Percentiles rank a stretch among this genome's conserved stretches.
phyloP scores from a whole-genome alignment of 2,888 invertebrate species.

The Nemotelus pantherinus region DNA sequence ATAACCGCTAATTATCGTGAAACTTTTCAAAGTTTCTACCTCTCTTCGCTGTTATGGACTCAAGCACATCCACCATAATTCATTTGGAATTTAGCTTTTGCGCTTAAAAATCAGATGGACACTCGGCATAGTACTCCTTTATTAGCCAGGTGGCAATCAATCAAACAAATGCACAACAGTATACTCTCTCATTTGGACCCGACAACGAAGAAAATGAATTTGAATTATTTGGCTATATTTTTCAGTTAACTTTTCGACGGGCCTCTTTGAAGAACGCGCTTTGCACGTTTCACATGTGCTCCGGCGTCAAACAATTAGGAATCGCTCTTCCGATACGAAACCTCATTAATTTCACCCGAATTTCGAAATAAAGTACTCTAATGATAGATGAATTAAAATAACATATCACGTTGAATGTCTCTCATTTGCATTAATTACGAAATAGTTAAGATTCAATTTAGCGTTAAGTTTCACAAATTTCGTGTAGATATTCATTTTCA shows the following conservation, averaged over 20 bases:
- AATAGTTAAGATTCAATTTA: slow-evolving; percentile 43
- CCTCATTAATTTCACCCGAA: slow-evolving; percentile 31
- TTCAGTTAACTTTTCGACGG: slow-evolving; percentile 2
- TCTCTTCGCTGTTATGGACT: too few species aligned
- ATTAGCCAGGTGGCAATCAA: background rate
- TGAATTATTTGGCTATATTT: slow-evolving; percentile 34
- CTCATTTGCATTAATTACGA: slow-evolving; percentile 43
- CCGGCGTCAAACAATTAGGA: slow-evolving; percentile 10
- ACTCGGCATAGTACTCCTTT: too few species aligned
- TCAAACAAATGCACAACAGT: background rate
- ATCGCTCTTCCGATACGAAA: slow-evolving; percentile 10
- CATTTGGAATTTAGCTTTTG: too few species aligned
- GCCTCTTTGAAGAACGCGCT: slow-evolving; percentile 21
- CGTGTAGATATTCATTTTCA: background rate
- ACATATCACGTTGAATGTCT: slow-evolving; percentile 38
- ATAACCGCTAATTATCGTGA: too few species aligned
- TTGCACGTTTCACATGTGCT: background rate
- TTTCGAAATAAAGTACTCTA: slow-evolving; percentile 37
- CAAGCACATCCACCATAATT: too few species aligned
- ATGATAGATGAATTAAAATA: slow-evolving; percentile 42
- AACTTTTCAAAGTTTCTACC: too few species aligned
- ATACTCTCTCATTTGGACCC: background rate
- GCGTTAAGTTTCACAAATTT: slow-evolving; percentile 26
- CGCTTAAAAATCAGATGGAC: too few species aligned
- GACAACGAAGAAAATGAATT: background rate